Evolutionary conservation across 2,888 invertebrate genomes (phyloP), one percentile per base, ranked within the genome.

Genomic region (Chymomyza procnemis): DNA sequence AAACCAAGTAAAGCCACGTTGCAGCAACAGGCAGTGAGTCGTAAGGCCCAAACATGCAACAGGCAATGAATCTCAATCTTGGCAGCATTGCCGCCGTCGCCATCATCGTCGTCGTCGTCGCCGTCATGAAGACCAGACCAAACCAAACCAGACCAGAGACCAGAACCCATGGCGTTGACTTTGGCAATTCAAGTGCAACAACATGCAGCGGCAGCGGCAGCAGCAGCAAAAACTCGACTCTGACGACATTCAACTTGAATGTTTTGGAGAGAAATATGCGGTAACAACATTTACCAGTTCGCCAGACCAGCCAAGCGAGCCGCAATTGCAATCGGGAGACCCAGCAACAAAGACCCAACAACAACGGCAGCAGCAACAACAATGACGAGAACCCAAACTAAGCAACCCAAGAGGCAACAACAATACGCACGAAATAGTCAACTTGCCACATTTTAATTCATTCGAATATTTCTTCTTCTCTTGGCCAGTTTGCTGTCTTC

Each of bases 401-500:
- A 61, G 50, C 61, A 73, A 54, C 46, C 26, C 55, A 22, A 34
- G 22, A 64, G 52, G 46, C 61, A 73, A 62, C 64, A 75, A 68
- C 66, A 64, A 67, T 73, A 71, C 71, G 78, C 85, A 80, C 79
- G 77, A 80, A 78, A 80, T 81, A 81, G 82, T 79, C 81, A 83
- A 86, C 75, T 85, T 87, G 83, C 88, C 86, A 86, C 88, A 88
- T 86, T 87, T 87, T 87, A 86, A 87, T 88, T 86, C 85, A 83
- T 74, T 83, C 68, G 78, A 81, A 87, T 86, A 83, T 83, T 79
- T 84, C 74, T 75, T 78, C 58, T 62, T 62, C 65, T 61, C 57
- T 70, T 73, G 72, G 66, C 71, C 68, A 71, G 69, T 69, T n/a
- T 70, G 50, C 52, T 41, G 34, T 41, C 34, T 41, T 41, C 34